phyloP scores from a whole-genome alignment of 2,888 invertebrate genomes.

The Psococerastis gibbosa region DNA sequence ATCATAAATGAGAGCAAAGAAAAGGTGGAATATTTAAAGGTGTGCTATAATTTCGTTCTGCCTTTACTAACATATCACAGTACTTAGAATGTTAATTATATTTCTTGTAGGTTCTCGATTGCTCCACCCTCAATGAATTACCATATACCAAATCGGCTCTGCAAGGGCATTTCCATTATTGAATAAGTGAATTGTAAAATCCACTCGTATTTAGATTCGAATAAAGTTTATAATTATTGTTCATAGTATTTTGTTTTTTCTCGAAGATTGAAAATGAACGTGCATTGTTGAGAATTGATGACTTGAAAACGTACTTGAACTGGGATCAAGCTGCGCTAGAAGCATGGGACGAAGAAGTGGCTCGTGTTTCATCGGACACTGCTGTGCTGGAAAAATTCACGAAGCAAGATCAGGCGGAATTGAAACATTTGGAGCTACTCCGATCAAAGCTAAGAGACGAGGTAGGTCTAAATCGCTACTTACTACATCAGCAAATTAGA shows the following conservation, averaged over 20 bases:
- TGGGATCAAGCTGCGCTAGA: constrained; percentile 46
- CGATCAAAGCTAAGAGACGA: constrained; percentile 20
- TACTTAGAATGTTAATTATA: no score
- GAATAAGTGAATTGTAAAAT: no score
- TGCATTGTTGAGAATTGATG: constrained; percentile 38
- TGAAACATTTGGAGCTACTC: constrained; percentile 38
- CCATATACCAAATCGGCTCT: no score
- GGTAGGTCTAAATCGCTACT: neutral
- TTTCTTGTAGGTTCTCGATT: no score
- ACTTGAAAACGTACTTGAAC: constrained; percentile 42
- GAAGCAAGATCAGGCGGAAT: constrained; percentile 46
- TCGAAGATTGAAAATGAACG: constrained; percentile 16
- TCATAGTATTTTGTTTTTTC: neutral
- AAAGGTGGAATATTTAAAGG: no score
- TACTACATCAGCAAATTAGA: no score
- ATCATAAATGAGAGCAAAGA: constrained; percentile 19
- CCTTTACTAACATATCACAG: no score
- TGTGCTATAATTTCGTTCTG: no score
- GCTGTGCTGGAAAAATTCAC: constrained; percentile 50
- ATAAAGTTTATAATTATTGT: no score
- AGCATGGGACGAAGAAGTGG: constrained; percentile 52
- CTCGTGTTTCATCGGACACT: constrained; percentile 44
- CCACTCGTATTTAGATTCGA: no score
- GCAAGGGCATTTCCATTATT: no score
- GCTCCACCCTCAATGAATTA: no score